Conservation (phyloP, 1,140 invertebrate species). For the Trichonephila clavata region DNA sequence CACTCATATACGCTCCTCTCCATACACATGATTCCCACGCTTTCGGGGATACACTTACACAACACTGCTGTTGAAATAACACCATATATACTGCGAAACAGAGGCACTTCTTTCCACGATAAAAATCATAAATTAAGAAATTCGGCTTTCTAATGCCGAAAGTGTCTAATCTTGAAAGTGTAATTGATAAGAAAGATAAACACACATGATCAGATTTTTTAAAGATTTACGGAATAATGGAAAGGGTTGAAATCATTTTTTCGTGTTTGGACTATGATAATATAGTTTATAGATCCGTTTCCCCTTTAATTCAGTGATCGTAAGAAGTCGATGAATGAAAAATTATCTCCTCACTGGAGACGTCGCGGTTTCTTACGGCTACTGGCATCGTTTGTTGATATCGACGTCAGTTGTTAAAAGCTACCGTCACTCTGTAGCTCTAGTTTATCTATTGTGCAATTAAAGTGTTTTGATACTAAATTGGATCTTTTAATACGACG, state of each 20-base stretch:
- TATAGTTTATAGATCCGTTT: not conserved
- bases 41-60: too few species aligned
- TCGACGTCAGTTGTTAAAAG: not conserved
- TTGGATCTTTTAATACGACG: not conserved
- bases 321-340: conserved; percentile 23
- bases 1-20: too few species aligned
- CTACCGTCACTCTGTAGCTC: not conserved
- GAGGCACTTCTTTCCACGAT: too few species aligned
- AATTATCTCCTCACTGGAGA: not conserved
- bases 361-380: not conserved
- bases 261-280: not conserved
- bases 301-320: not conserved
- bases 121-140: too few species aligned
- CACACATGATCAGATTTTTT: too few species aligned
- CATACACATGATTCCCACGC: too few species aligned
- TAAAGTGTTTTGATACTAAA: conserved; percentile 1
- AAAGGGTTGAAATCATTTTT: not conserved
- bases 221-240: not conserved
- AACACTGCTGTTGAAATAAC: too few species aligned
- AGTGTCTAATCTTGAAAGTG: too few species aligned
- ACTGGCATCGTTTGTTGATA: not conserved
- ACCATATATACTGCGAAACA: too few species aligned
- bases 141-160: too few species aligned
- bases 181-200: too few species aligned
- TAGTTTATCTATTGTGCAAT: not conserved